Percentiles rank a stretch among this genome's conserved stretches.
These are phyloP conservation scores for Macropodus opercularis DNA, from an alignment of 2,797 vertebrate species.

Conservation along the genomic window DNA sequence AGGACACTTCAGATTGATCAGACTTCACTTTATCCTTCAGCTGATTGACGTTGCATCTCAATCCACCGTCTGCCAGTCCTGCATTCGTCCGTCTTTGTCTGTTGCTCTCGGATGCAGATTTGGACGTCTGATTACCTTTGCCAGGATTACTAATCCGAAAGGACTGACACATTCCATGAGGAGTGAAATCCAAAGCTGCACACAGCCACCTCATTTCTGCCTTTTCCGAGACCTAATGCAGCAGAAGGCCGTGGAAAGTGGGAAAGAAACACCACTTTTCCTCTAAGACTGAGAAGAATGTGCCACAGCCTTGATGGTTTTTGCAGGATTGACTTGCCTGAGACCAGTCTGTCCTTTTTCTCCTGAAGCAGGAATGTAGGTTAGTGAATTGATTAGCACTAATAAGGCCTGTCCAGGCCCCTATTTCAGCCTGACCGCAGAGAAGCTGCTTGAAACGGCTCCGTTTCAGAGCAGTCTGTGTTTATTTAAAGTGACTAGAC, in stretches of 20 bases:
- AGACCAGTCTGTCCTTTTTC: conserved; percentile 60
- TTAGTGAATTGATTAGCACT: conserved; percentile 71
- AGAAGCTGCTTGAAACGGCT: conserved; percentile 48
- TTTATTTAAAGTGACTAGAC: conserved; percentile 59
- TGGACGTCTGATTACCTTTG: conserved; percentile 3
- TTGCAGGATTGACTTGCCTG: conserved; percentile 54
- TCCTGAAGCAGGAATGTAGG: conserved; percentile 66
- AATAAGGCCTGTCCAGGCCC: conserved; percentile 58
- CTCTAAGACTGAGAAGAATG: conserved; percentile 69
- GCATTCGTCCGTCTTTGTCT: neutral
- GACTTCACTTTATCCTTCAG: too few species aligned
- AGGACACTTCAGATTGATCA: too few species aligned
- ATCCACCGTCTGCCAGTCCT: conserved; percentile 9
- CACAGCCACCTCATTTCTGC: conserved; percentile 53
- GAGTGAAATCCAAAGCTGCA: conserved; percentile 36
- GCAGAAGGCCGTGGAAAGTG: conserved; percentile 61
- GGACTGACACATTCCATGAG: conserved; percentile 46
- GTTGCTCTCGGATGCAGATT: conserved; percentile 32
- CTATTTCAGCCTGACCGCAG: conserved; percentile 50
- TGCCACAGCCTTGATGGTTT: conserved; percentile 71
- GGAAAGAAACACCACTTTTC: conserved; percentile 59
- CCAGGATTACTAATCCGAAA: conserved; percentile 25
- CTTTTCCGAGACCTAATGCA: conserved; percentile 64
- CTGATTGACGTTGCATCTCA: too few species aligned
- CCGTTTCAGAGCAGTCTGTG: conserved; percentile 48